These are phyloP conservation scores for Marcusenius ussheri DNA, from an alignment of 2,113 vertebrate genomes.

Conservation along the genomic window DNA sequence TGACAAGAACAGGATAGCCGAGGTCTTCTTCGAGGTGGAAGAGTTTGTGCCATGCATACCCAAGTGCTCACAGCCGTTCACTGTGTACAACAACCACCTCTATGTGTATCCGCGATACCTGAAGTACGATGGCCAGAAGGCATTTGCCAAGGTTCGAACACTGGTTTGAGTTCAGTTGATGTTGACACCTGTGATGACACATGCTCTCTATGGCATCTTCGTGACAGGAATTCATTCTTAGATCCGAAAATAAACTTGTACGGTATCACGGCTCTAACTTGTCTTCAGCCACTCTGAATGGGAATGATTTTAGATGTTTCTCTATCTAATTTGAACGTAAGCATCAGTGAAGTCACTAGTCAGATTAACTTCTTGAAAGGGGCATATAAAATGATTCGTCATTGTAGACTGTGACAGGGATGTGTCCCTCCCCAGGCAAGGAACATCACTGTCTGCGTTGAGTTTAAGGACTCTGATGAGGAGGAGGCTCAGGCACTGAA, in stretches of 20 bases:
- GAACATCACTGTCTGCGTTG: slow-evolving; percentile 87
- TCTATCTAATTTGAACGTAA: background rate
- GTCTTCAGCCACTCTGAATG: background rate
- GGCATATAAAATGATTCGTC: background rate
- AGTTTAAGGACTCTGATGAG: slow-evolving; percentile 91
- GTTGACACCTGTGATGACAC: background rate
- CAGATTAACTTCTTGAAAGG: background rate
- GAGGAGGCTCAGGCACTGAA: slow-evolving; percentile 79
- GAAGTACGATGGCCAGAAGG: slow-evolving; percentile 92
- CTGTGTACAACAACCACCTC: slow-evolving; percentile 92
- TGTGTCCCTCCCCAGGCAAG: slow-evolving; percentile 68
- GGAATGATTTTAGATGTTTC: background rate
- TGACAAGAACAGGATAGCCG: slow-evolving; percentile 60
- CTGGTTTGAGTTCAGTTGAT: background rate
- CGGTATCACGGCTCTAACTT: background rate
- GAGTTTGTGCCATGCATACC: slow-evolving; percentile 93
- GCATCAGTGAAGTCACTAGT: background rate
- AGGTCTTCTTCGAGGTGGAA: slow-evolving; percentile 79
- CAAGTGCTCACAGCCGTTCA: slow-evolving; percentile 88
- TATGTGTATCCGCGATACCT: slow-evolving; percentile 91
- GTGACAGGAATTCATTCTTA: background rate
- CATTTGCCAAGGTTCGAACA: slow-evolving; percentile 80
- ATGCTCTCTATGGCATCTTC: background rate
- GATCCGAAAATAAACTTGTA: background rate
- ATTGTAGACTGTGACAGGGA: background rate